These are phyloP conservation scores for Dryococelus australis DNA, from an alignment of 2,888 invertebrate species.

Conservation along the genomic window DNA sequence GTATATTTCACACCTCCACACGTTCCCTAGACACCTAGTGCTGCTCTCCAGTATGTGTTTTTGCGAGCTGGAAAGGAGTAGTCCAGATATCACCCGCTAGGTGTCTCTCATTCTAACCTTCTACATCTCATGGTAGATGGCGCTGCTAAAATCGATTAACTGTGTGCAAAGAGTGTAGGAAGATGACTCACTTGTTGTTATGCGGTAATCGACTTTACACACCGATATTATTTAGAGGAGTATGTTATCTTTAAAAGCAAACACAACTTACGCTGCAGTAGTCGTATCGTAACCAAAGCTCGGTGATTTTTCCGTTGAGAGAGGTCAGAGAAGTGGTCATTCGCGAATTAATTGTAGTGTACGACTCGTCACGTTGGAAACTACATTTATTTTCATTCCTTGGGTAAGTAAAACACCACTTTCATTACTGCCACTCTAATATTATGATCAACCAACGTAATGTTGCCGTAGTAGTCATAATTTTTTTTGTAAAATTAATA, in stretches of 20 bases:
- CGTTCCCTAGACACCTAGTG: too few relatives aligned
- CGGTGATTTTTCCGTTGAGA: not conserved
- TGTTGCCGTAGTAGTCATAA: too few relatives aligned
- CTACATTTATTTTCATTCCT: not conserved
- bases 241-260: not conserved
- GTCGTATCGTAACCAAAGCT: not conserved
- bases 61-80: too few relatives aligned
- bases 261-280: not conserved
- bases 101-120: too few relatives aligned
- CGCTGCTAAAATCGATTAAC: not conserved
- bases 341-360: not conserved
- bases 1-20: too few relatives aligned
- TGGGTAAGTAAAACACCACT: not conserved
- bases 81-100: too few relatives aligned
- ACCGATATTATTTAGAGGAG: not conserved
- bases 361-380: not conserved
- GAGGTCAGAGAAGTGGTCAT: conserved; percentile 16
- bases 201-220: not conserved
- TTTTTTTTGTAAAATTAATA: too few relatives aligned
- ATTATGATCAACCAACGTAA: not conserved
- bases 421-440: not conserved
- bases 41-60: too few relatives aligned
- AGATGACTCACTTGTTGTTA: not conserved
- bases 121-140: not conserved
- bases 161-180: not conserved